Percentiles rank a stretch among this genome's conserved stretches.
Evolutionary conservation across 1,140 invertebrate genomes (phyloP).

Genomic region (Cherax destructor): DNA sequence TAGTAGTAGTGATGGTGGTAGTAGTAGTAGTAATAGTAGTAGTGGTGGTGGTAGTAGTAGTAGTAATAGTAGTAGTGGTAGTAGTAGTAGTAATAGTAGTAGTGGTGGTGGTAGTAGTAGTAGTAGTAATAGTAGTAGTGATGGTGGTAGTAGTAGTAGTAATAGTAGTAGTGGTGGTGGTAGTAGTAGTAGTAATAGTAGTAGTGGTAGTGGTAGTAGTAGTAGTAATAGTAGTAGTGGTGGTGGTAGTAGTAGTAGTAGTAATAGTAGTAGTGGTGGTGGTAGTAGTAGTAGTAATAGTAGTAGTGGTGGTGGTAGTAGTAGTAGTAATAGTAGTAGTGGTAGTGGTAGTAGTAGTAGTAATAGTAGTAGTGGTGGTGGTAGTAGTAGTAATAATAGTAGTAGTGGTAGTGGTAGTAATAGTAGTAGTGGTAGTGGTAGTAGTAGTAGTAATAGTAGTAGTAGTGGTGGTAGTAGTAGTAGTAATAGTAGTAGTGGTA

Average conservation of each 20-base stretch:
- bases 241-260: not conserved
- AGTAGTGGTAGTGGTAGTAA: conserved; percentile 10
- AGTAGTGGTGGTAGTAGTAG: conserved; percentile 9
- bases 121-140: conserved; percentile 6
- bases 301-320: not conserved
- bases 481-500: conserved; percentile 10
- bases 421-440: conserved; percentile 10
- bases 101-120: conserved; percentile 9
- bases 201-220: not conserved
- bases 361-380: not conserved
- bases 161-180: conserved; percentile 22
- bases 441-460: conserved; percentile 10
- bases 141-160: conserved; percentile 25
- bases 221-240: conserved; percentile 10
- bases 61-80: conserved; percentile 10
- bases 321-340: too few relatives aligned
- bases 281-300: not conserved
- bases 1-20: conserved; percentile 10
- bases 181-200: not conserved
- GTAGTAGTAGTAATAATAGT: conserved; percentile 10
- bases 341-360: not conserved
- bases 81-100: conserved; percentile 10
- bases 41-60: conserved; percentile 9
- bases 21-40: conserved; percentile 10
- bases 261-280: not conserved